Conservation (phyloP, 2,113 vertebrate genomes). For the Poeciliopsis occidentalis region DNA sequence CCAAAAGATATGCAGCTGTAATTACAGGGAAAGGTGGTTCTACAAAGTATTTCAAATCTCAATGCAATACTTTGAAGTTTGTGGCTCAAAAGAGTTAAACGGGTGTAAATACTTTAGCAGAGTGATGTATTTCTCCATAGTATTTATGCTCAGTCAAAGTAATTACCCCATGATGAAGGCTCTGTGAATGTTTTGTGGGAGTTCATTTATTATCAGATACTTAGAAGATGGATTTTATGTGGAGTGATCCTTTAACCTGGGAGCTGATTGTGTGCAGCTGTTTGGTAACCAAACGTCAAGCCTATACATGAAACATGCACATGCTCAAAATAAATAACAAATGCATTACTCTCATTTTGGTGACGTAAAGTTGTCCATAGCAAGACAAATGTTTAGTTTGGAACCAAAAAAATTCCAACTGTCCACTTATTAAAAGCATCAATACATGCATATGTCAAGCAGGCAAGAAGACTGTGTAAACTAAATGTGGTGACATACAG, state of each 20-base stretch:
- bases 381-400: constrained; percentile 7
- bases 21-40: not conserved
- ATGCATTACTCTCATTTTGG: not conserved
- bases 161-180: not conserved
- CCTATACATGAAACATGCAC: not conserved
- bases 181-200: not conserved
- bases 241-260: constrained; percentile 1
- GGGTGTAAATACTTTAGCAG: not conserved
- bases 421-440: constrained; percentile 5
- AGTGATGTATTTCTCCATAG: not conserved
- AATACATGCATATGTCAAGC: not conserved
- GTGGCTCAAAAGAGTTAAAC: not conserved
- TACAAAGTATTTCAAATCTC: not conserved
- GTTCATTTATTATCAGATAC: not conserved
- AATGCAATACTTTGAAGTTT: not conserved
- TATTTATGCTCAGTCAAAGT: not conserved
- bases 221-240: not conserved
- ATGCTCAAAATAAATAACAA: constrained; percentile 25
- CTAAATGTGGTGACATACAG: constrained; percentile 19
- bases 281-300: constrained; percentile 16
- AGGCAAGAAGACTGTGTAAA: not conserved
- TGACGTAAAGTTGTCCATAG: constrained; percentile 4
- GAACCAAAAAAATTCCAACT: constrained; percentile 4
- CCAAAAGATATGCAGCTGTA: not conserved
- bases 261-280: not conserved